Evolutionary conservation across 2,113 vertebrate species (phyloP), one percentile per base, ranked within the genome.

Genomic region (Cynocephalus volans): DNA sequence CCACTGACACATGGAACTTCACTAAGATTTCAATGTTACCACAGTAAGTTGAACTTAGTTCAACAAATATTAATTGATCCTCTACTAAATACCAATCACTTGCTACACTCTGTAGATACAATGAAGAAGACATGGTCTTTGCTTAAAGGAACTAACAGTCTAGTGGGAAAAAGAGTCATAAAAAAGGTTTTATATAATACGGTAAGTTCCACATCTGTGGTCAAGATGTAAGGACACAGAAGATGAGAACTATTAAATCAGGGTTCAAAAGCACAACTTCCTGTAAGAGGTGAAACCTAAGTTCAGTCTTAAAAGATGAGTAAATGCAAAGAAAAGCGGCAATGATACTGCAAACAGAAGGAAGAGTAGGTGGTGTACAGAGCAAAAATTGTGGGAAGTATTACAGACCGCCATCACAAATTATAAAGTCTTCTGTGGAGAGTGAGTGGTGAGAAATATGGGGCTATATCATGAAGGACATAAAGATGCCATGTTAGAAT

Each of bases 131-230:
- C 28, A 87, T 10, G 14, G 50, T 41, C 58, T 92, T 91, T 91
- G 31, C 69, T 96, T 90, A 70, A 85, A 95, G 45, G 24, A 95
- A 85, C 28, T 56, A 83, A 90, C 36, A 84, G 31, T 79, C n/a
- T 86, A 67, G 41, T 8, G 24, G 31, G 24, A 4, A n/a, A 41
- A 76, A 84, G 24, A 93, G 5, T 33, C 58, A 88, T 56, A 69
- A 70, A 60, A 86, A 73, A 64, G 13, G 7, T 41, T 96, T 84
- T 87, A 31, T 52, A 67, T 48, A 48, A 67, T 28, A 70, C 2
- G 33, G 7, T 76, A 90, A 67, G 28, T 58, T 93, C 88, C 84
- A 94, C 33, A 90, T 48, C 76, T 58, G 54, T 56, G 3, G 33
- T 45, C 80, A 90, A 89, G 65, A 86, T 72, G 36, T 18, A 48